Evolutionary conservation across 2,113 vertebrate genomes (phyloP), one percentile per base, ranked within the genome.

Genomic region (Procavia capensis): DNA sequence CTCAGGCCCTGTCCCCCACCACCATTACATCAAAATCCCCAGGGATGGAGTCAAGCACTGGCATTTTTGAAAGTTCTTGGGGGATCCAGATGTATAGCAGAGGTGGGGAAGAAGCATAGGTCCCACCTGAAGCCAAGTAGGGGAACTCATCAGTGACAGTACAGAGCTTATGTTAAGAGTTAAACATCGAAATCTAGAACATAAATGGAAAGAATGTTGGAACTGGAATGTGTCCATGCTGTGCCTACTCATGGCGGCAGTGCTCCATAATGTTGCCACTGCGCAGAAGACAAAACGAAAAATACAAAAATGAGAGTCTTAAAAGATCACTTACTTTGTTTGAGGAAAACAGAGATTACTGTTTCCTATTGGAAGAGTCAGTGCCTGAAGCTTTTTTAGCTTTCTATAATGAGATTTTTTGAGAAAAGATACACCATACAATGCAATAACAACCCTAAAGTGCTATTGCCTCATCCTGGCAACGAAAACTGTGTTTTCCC

Each of bases 381-480:
- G 74, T 78, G 20, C 14, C 34, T 64, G 11, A 88, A 43, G 36
- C 4, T 72, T 86, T 61, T 91, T 82, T 22, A 24, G 0, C 54
- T 87, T 96, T 90, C 27, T 16, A 22, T 87, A 25, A 94, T 36
- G 54, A 27, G 25, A 25, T 22, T 95, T 50, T 84, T 94, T 93
- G 50, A 93, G 90, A 92, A 97, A 94, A 93, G 91, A 85, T 76
- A 47, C 6, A 75, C 66, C 85, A 93, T 70, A 75, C 82, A 93
- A 72, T 39, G 78, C 90, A 97, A 78, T 68, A 91, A 86, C 93
- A 92, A 88, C 92, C 94, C 85, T 68, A 95, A 97, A 95, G 50
- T 85, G n/a, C 59, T 80, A 36, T 95, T 97, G 85, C 95, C 45
- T 97, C 94, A 95, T 97, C 91, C 76, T 96, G 94, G 95, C 96